Evolutionary conservation across 2,888 invertebrate species (phyloP).

Genomic region (Folsomia candida): DNA sequence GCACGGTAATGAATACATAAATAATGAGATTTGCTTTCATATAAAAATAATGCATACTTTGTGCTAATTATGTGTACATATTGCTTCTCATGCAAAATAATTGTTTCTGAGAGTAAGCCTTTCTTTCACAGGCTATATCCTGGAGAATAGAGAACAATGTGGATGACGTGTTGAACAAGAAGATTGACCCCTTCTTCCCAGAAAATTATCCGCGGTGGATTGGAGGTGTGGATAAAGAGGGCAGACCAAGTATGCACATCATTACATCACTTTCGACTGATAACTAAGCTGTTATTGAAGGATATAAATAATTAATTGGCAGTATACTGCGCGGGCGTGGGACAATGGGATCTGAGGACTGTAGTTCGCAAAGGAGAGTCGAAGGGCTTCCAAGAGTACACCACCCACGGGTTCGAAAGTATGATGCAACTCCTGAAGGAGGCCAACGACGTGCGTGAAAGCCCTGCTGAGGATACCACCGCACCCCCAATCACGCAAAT

Average conservation of each 20-base stretch:
- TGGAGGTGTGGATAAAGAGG: background rate
- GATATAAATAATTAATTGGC: background rate
- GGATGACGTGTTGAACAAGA: background rate
- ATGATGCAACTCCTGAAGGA: background rate
- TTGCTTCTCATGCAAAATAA: too few species aligned
- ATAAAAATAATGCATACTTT: background rate
- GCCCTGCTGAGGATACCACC: slow-evolving; percentile 8
- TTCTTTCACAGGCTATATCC: background rate
- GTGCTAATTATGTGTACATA: too few species aligned
- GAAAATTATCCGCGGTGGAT: background rate
- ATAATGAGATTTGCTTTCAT: background rate
- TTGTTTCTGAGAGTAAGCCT: too few species aligned
- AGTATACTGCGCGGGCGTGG: slow-evolving; percentile 17
- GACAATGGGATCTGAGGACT: slow-evolving; percentile 34
- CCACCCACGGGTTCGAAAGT: slow-evolving; percentile 8
- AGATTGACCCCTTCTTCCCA: background rate
- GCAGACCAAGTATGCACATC: background rate
- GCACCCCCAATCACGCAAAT: slow-evolving; percentile 20
- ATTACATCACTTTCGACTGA: too few species aligned
- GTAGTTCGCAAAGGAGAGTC: slow-evolving; percentile 20
- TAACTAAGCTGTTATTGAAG: too few species aligned
- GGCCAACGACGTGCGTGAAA: background rate
- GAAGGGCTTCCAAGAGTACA: slow-evolving; percentile 23
- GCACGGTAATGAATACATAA: background rate
- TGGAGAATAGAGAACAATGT: background rate